Percentiles rank a stretch among this genome's conserved stretches.
These are phyloP conservation scores for Amiota communis DNA, from an alignment of 2,888 invertebrate species.

Conservation along the genomic window DNA sequence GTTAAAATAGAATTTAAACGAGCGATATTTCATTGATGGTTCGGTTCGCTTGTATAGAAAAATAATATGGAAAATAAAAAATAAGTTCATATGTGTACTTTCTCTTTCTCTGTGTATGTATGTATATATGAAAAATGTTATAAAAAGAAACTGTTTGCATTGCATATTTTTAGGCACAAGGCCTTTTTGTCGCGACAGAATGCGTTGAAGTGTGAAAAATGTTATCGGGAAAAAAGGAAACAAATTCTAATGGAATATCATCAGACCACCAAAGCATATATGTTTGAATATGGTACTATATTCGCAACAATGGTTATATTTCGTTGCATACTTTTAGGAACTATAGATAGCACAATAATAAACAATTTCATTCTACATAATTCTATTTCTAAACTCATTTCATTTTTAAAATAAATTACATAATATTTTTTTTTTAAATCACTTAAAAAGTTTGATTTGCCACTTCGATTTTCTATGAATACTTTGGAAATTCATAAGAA, in stretches of 20 bases:
- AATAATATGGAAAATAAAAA: slow-evolving; percentile 8
- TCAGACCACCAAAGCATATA: neutral
- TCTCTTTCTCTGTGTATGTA: neutral
- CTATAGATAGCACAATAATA: too few relatives aligned
- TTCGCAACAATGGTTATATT: neutral
- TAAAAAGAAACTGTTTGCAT: slow-evolving; percentile 55
- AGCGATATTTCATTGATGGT: too few relatives aligned
- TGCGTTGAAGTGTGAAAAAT: slow-evolving; percentile 58
- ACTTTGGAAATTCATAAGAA: too few relatives aligned
- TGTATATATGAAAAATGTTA: slow-evolving; percentile 1
- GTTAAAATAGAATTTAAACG: neutral
- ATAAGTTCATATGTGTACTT: too few relatives aligned
- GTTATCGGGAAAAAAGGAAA: slow-evolving; percentile 47
- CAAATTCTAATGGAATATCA: slow-evolving; percentile 54
- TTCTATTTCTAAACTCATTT: too few relatives aligned
- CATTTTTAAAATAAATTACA: too few relatives aligned
- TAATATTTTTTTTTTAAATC: too few relatives aligned
- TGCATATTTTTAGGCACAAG: slow-evolving; percentile 57
- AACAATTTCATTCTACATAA: too few relatives aligned
- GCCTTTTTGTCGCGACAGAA: slow-evolving; percentile 39
- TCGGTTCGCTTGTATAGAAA: too few relatives aligned
- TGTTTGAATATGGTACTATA: slow-evolving; percentile 12
- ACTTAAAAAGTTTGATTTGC: too few relatives aligned
- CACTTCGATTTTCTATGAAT: too few relatives aligned
- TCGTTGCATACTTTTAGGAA: neutral